Base-by-base conservation (phyloP, 2,888 invertebrate species). In the Julus scanicus region DNA sequence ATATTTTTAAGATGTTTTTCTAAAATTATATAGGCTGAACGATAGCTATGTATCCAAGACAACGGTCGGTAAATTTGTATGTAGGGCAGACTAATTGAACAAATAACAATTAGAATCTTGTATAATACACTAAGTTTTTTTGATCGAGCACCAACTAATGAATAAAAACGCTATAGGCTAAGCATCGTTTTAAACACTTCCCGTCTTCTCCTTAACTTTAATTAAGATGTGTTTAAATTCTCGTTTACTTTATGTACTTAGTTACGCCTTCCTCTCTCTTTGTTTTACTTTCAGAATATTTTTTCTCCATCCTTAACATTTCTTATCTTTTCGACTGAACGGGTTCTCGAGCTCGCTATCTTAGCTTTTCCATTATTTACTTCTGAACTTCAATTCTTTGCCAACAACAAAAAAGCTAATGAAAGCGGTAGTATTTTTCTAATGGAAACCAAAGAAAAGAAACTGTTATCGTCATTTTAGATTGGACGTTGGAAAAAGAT, bases 351-450 rank as follows among this genome's bases (percentile, higher is more conserved):
- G 80, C 80, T 80, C 80, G 9, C 80, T 80, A 80, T 80, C 80
- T 80, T 37, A 80, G 80, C 80, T 80, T 80, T 80, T 80, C 80
- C 80, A 80, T 80, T 80, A 80, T 80, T 80, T 80, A 80, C 80
- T 80, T 37, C 80, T 37, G 53, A 80, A 80, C 80, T 80, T 80
- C 80, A 80, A 80, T 80, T 80, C 80, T 80, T 37, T 80, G 13
- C 37, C 80, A 80, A 80, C 80, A 80, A 80, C 80, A 80, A 80
- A 80, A 80, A 80, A 80, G 37, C 80, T 80, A 80, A 80, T 80
- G 80, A 80, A 80, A 80, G 80, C 80, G 80, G 37, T 37, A 80
- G 80, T 37, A 80, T 37, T 80, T 80, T 80, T 80, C 80, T 80
- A 80, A 80, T 80, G 80, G 80, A 80, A 80, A 80, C 29, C 80